Base-by-base conservation (phyloP, 2,797 vertebrate species). In the Rhadinocentrus ornatus region DNA sequence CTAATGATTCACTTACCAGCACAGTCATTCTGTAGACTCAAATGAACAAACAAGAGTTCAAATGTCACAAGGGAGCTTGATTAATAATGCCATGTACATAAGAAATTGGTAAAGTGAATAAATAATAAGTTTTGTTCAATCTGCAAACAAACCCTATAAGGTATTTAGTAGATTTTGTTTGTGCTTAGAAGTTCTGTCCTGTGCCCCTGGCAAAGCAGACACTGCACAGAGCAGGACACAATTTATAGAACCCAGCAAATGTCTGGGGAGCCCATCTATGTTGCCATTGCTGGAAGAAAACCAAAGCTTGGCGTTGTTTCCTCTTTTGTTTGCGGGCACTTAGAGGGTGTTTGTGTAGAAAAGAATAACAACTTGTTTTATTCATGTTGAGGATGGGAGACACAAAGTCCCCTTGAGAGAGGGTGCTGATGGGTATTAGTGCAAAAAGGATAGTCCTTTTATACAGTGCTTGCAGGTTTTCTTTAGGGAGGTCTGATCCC, bases 351-450 rank as follows among this genome's bases (percentile, higher is more conserved):
- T 93, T 94, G 92, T 90, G 88, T 93, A 89, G 88, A 90, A 90
- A 91, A 92, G 89, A 93, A 93, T 89, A 93, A 93, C 87, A 88
- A 90, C 84, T 91, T 94, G 90, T 93, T 94, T 94, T 93, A 93
- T 94, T 92, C 87, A 93, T 93, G 88, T 82, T 63, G 66, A 81
- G 71, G 68, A 88, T 89, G 82, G 87, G 83, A 89, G 83, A 82
- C 86, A 85, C 78, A 50, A 20, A 71, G 80, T 68, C 85, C 90
- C 92, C 89, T 71, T 86, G 87, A 90, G 92, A 90, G 72, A 76
- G 72, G 78, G 77, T 81, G 83, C 73, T 90, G 84, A 89, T 91
- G 75, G 75, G 85, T 88, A 86, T 89, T 83, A 84, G 67, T 62
- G 62, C 66, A 86, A 81, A 79, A 79, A 80, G 71, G 75, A 81